Evolutionary conservation across 2,797 vertebrate species (phyloP).

Genomic region (Parambassis ranga): DNA sequence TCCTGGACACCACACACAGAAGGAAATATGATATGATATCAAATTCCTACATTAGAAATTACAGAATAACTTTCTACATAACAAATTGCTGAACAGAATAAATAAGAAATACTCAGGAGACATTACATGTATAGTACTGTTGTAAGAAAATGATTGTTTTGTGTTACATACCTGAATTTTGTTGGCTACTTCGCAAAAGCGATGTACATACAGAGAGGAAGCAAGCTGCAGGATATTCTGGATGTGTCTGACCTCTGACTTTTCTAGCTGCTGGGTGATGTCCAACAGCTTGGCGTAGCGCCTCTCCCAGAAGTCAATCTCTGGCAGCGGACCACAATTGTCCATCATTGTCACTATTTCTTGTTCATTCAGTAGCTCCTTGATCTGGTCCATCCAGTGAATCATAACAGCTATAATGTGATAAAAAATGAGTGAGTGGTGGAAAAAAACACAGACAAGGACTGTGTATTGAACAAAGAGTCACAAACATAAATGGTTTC

Average conservation of each 20-base stretch:
- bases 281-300: constrained; percentile 82
- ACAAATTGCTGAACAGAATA: too few relatives aligned
- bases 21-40: not conserved
- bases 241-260: constrained; percentile 80
- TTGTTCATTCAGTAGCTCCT: constrained; percentile 83
- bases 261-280: constrained; percentile 85
- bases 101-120: not conserved
- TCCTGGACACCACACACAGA: constrained; percentile 69
- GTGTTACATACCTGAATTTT: constrained; percentile 86
- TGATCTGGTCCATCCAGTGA: constrained; percentile 82
- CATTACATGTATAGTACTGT: not conserved
- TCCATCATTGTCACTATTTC: constrained; percentile 76
- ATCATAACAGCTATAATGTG: constrained; percentile 53
- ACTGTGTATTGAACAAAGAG: not conserved
- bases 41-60: not conserved
- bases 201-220: constrained; percentile 78
- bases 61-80: not conserved
- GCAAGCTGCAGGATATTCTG: constrained; percentile 74
- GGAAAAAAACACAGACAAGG: not conserved
- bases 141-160: not conserved
- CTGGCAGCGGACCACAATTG: constrained; percentile 82
- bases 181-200: constrained; percentile 51
- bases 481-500: not conserved
- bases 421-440: not conserved
- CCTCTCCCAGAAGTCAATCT: constrained; percentile 86